phyloP scores from a whole-genome alignment of 2,888 invertebrate species.

The Hydropsyche betteni region DNA sequence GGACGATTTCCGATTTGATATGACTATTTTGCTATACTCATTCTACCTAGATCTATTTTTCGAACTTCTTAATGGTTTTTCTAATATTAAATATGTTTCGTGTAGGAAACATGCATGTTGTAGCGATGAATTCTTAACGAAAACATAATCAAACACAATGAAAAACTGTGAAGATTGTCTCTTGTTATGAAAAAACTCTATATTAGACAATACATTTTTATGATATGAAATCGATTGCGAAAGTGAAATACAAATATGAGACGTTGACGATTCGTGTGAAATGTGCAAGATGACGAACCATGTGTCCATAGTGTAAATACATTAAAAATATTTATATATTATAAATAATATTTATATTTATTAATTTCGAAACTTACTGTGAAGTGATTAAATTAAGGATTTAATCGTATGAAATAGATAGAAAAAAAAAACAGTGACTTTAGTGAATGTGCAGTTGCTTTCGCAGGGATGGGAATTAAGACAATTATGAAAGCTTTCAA shows the following conservation, averaged over 20 bases:
- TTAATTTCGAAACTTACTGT: slow-evolving; percentile 1
- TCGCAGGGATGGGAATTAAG: slow-evolving; percentile 86
- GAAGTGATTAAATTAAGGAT: slow-evolving; percentile 11
- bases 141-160: slow-evolving; percentile 36
- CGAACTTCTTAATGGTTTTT: too few relatives aligned
- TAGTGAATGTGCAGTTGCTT: slow-evolving; percentile 57
- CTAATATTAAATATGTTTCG: too few relatives aligned
- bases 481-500: slow-evolving; percentile 86
- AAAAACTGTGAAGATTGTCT: slow-evolving; percentile 50
- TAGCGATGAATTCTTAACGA: neutral
- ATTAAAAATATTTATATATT: slow-evolving; percentile 12
- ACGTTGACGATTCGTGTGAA: neutral
- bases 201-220: neutral
- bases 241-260: slow-evolving; percentile 23
- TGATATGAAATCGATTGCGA: slow-evolving; percentile 29
- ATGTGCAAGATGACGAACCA: slow-evolving; percentile 1
- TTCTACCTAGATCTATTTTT: too few relatives aligned
- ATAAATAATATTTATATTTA: slow-evolving; percentile 7
- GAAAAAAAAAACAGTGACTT: neutral
- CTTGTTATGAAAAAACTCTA: neutral
- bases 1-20: too few relatives aligned
- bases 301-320: too few relatives aligned
- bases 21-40: too few relatives aligned
- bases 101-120: too few relatives aligned
- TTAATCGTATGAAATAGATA: neutral